Evolutionary conservation across 2,888 invertebrate genomes (phyloP), one percentile per base, ranked within the genome.

Genomic region (Drosophila subquinaria): DNA sequence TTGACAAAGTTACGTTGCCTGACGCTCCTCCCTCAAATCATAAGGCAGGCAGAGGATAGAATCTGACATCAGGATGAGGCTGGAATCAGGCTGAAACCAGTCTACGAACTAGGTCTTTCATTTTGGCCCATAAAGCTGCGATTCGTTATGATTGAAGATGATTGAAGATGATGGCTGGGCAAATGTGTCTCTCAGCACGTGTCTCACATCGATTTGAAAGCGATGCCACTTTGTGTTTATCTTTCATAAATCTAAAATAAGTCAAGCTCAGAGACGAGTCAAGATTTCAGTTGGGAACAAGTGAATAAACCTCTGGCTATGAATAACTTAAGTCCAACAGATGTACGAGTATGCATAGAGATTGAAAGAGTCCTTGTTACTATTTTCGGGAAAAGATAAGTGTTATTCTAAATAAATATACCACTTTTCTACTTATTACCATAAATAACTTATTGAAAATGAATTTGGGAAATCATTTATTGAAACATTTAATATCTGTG

Each of bases 71-170:
- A 51, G 50, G 13, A 13, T 13, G 13, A 42, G 62, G 33, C 72
- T 23, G 51, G n/a, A 55, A 40, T 36, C 53, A 20, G 40, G 50
- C 40, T 10, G 20, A 35, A 20, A 33, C 15, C 47, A 47, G 27
- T n/a, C 27, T 13, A 3, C 38, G 23, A n/a, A 10, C 61, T 51
- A 30, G 72, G 48, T 69, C 69, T 61, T 61, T 42, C 66, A 57
- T 53, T 57, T 59, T n/a, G 43, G 56, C 53, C 35, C 61, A 51
- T 63, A 63, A 64, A 59, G 42, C 45, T 55, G 55, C 64, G 45
- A 71, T 76, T 76, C 64, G 33, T 57, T 66, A 64, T 62, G 76
- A 87, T 79, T 73, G 70, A 63, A 59, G 55, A 73, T 87, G 84
- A 83, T 76, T 79, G 78, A 79, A 73, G 76, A 81, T 69, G 74